Percentiles rank a stretch among this genome's conserved stretches.
Evolutionary conservation across 92 coral and sea anemone genomes (phyloP).

Genomic region (Metridium senile): DNA sequence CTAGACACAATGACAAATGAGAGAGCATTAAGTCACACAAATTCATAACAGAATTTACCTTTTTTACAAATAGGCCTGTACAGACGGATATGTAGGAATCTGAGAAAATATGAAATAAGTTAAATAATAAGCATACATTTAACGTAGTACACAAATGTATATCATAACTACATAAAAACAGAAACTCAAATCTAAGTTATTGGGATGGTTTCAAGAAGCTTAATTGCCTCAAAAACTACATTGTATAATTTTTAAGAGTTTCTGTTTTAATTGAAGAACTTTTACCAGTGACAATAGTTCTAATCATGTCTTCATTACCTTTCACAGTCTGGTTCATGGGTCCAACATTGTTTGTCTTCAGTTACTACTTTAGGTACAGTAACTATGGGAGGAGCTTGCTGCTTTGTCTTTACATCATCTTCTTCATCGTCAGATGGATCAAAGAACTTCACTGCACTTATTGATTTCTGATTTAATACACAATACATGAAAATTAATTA

Average conservation of each 20-base stretch:
- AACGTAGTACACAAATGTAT: too few species aligned
- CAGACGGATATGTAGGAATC: conserved; percentile 82
- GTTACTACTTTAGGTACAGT: conserved; percentile 41
- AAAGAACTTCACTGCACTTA: conserved; percentile 49
- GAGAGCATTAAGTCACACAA: too few species aligned
- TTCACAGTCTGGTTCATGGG: conserved; percentile 87
- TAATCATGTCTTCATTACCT: conserved; percentile 34
- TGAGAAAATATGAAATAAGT: conserved; percentile 15
- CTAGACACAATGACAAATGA: too few species aligned
- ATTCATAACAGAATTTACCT: too few species aligned
- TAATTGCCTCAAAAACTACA: too few species aligned
- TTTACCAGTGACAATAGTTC: neutral
- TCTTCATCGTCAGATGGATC: conserved; percentile 47
- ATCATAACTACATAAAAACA: too few species aligned
- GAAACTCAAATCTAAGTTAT: too few species aligned
- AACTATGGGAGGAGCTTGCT: conserved; percentile 19
- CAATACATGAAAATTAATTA: too few species aligned
- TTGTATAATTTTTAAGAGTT: too few species aligned
- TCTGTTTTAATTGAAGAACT: neutral
- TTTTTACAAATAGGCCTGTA: conserved; percentile 83
- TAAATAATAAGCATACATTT: too few species aligned
- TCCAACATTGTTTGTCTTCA: conserved; percentile 84
- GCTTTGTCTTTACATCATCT: conserved; percentile 1
- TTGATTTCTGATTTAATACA: too few species aligned
- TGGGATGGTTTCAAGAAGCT: too few species aligned